A percentile compares a stretch with the other conserved stretches of the same genome.
These are phyloP conservation scores for Pogona vitticeps DNA, from an alignment of 2,113 vertebrate genomes.

Conservation along the genomic window DNA sequence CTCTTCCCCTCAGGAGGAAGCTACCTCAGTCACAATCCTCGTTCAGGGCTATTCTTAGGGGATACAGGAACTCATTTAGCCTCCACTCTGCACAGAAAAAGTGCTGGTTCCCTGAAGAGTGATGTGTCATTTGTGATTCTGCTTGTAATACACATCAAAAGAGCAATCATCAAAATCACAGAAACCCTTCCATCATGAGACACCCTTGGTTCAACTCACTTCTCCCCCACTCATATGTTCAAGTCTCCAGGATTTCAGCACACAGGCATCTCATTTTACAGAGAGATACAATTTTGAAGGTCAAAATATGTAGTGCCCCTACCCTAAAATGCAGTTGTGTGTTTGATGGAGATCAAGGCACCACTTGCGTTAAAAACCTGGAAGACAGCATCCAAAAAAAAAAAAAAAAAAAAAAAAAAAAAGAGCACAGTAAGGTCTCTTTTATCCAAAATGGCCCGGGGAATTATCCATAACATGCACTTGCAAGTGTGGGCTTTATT, in stretches of 20 bases:
- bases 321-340: neutral
- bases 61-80: neutral
- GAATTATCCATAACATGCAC: neutral
- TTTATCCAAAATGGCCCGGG: neutral
- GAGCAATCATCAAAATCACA: too few species aligned
- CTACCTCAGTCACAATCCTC: neutral
- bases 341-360: conserved; percentile 20
- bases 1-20: neutral
- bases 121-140: too few species aligned
- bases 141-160: too few species aligned
- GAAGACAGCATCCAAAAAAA: conserved; percentile 12
- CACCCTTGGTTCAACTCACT: too few species aligned
- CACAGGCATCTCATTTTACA: neutral
- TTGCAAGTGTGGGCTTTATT: neutral
- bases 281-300: neutral
- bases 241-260: neutral
- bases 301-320: neutral
- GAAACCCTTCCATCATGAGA: too few species aligned
- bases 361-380: neutral
- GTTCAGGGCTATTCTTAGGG: neutral
- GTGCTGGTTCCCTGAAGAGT: too few species aligned
- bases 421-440: neutral
- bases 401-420: conserved; percentile 11
- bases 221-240: neutral
- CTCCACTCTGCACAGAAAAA: neutral